Conservation (phyloP, 2,113 vertebrate species). For the Podocnemis expansa region DNA sequence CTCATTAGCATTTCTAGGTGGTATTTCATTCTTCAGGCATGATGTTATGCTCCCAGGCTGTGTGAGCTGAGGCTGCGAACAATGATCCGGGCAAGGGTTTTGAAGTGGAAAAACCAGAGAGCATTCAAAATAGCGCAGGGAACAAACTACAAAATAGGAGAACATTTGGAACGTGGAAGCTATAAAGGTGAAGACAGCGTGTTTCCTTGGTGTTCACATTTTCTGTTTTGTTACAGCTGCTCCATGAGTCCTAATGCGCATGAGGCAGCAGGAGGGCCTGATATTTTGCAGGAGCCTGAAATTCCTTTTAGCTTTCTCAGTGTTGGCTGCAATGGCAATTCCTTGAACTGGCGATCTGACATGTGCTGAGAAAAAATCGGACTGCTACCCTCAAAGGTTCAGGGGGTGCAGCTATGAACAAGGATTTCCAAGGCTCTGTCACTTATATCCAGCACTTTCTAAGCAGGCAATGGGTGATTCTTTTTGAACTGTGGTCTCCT, state of each 20-base stretch:
- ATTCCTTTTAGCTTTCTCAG: not conserved
- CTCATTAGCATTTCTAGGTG: no score
- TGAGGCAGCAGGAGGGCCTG: not conserved
- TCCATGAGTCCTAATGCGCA: not conserved
- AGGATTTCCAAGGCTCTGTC: not conserved
- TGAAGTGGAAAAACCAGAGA: not conserved
- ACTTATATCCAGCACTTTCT: not conserved
- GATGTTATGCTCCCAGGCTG: not conserved
- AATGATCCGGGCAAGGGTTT: not conserved
- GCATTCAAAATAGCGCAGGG: not conserved
- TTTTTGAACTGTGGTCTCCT: not conserved
- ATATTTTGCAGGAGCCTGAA: no score
- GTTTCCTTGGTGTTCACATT: not conserved
- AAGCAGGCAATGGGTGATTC: not conserved
- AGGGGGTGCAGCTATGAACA: not conserved
- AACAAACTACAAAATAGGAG: no score
- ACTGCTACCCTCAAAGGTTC: not conserved
- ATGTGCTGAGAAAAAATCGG: not conserved
- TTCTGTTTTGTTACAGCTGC: not conserved
- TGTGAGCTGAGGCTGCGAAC: not conserved
- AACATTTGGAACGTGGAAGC: not conserved
- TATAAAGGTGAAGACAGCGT: not conserved
- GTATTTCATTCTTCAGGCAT: not conserved
- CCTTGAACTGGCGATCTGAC: not conserved
- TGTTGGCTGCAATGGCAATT: rapidly evolving